Percentiles rank a stretch among this genome's conserved stretches.
Conservation (phyloP, 2,888 invertebrate species). For the Cephus nigrinus region DNA sequence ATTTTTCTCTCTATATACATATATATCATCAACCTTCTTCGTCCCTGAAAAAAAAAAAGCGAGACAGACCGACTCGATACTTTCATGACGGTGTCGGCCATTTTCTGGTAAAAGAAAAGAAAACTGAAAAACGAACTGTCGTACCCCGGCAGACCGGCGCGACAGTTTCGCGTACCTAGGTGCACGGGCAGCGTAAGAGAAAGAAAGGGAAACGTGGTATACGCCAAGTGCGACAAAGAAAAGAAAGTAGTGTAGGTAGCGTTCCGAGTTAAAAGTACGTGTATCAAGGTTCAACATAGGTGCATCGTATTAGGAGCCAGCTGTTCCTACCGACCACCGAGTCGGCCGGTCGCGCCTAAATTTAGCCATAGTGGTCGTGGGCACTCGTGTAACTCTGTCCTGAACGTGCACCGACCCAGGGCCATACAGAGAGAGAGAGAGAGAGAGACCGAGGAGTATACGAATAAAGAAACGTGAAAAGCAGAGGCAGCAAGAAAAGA, state of each 20-base stretch:
- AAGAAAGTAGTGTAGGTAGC: too few species aligned
- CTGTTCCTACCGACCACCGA: slow-evolving; percentile 4
- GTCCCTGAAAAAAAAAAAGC: too few species aligned
- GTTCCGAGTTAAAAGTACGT: too few species aligned
- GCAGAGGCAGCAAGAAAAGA: background rate
- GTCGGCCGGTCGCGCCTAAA: background rate
- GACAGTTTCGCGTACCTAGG: too few species aligned
- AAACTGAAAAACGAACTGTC: background rate
- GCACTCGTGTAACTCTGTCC: too few species aligned
- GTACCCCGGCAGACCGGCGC: background rate
- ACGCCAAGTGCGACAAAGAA: too few species aligned
- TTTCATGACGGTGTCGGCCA: background rate
- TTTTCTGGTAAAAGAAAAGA: background rate
- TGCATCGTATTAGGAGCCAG: background rate
- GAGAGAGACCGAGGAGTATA: background rate
- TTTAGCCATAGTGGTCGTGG: background rate
- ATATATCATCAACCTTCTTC: too few species aligned
- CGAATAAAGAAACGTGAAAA: background rate
- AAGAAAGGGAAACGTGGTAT: too few species aligned
- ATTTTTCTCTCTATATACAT: too few species aligned
- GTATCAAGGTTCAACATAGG: too few species aligned
- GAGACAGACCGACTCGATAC: too few species aligned
- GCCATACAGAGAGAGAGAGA: background rate
- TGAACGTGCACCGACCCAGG: background rate
- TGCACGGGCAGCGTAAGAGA: too few species aligned